phyloP scores from a whole-genome alignment of 53 echinoderm and acorn worm species.

The Luidia sarsii region DNA sequence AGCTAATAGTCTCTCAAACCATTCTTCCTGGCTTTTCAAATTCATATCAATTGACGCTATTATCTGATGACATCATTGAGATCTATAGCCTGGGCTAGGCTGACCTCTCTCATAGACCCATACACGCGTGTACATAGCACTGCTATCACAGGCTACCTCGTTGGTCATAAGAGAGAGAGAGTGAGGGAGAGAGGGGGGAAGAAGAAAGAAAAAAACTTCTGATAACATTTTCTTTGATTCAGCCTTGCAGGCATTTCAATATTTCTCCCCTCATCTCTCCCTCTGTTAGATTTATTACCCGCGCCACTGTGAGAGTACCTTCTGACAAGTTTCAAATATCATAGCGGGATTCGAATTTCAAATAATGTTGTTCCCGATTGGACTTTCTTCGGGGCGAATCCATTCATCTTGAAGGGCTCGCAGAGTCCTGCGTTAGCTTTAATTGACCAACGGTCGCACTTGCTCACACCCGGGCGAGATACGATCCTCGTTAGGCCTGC shows the following conservation, averaged over 20 bases:
- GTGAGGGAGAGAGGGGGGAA: too few relatives aligned
- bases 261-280: slow-evolving; percentile 17
- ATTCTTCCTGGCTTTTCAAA: slow-evolving; percentile 41
- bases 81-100: neutral
- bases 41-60: slow-evolving; percentile 22
- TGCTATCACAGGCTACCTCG: slow-evolving; percentile 17
- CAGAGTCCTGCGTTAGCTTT: neutral
- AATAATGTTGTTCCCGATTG: slow-evolving; percentile 54
- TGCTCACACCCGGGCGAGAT: slow-evolving; percentile 4
- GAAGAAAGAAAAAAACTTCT: too few relatives aligned
- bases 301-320: neutral
- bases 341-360: slow-evolving; percentile 44
- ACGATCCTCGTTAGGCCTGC: slow-evolving; percentile 30
- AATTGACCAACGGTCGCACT: neutral
- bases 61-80: slow-evolving; percentile 26
- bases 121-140: neutral
- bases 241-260: slow-evolving; percentile 36
- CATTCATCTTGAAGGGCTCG: slow-evolving; percentile 10
- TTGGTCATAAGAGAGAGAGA: slow-evolving; percentile 10
- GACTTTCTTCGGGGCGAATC: slow-evolving; percentile 31
- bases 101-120: neutral
- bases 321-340: slow-evolving; percentile 49
- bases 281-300: neutral
- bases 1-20: slow-evolving; percentile 46
- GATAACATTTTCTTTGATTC: slow-evolving; percentile 50